Conservation (phyloP, 2,797 vertebrate species). For the Hippopotamyrus pictus region DNA sequence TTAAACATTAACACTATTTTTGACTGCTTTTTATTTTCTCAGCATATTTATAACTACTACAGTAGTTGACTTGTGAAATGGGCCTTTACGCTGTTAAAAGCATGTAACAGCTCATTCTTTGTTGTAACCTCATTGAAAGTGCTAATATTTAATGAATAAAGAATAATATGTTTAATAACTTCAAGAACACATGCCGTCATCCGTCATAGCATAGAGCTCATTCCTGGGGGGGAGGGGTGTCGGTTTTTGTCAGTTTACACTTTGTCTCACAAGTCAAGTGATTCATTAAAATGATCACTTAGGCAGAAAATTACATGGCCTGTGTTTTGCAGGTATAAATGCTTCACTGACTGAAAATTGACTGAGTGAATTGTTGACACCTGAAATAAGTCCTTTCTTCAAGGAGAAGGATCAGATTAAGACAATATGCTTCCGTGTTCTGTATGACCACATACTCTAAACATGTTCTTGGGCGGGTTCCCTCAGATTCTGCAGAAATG, state of each 20-base stretch:
- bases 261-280: not conserved
- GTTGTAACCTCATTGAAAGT: not conserved
- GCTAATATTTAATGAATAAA: not conserved
- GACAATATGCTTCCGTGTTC: not conserved
- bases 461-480: not conserved
- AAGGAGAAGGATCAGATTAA: not conserved
- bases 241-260: not conserved
- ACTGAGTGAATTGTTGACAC: not conserved
- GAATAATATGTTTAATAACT: not conserved
- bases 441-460: not conserved
- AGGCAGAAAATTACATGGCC: not conserved
- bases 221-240: not conserved
- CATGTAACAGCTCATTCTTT: not conserved
- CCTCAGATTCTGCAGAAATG: not conserved
- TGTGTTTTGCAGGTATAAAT: constrained; percentile 1
- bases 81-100: not conserved
- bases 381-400: not conserved
- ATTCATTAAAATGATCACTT: constrained; percentile 2
- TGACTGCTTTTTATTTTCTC: not conserved
- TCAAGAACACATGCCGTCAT: not conserved
- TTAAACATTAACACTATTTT: constrained; percentile 1
- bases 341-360: not conserved
- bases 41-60: not conserved
- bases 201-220: not conserved
- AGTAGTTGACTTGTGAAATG: not conserved